A percentile compares a stretch with the other conserved stretches of the same genome.
phyloP scores from a whole-genome alignment of 2,113 vertebrate genomes.

The Sebastes fasciatus region DNA sequence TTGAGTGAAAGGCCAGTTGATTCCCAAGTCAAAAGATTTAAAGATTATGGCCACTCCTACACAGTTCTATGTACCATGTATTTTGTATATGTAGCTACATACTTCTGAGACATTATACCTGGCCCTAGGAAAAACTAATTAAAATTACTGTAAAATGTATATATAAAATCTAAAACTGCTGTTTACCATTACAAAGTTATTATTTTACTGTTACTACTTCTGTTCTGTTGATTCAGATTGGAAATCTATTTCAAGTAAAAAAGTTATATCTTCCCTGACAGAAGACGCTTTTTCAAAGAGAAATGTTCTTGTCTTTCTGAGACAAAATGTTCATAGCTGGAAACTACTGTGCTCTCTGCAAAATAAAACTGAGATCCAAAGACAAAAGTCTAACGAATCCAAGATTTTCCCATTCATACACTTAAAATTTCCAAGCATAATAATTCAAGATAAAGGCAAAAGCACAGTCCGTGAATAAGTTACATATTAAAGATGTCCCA shows the following conservation, averaged over 20 bases:
- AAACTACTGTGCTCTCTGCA: slow-evolving; percentile 17
- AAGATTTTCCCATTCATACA: slow-evolving; percentile 4
- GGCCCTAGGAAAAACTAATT: background rate
- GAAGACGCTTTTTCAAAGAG: slow-evolving; percentile 7
- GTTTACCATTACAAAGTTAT: background rate
- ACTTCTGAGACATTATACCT: background rate
- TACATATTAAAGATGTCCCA: slow-evolving; percentile 39
- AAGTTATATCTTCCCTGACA: background rate
- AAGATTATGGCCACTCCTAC: too few relatives aligned
- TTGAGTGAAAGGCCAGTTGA: too few relatives aligned
- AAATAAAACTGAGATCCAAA: slow-evolving; percentile 9
- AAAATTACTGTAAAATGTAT: background rate
- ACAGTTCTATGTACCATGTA: background rate
- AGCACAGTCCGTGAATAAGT: background rate
- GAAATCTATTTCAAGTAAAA: background rate
- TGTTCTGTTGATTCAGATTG: background rate
- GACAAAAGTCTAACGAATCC: background rate
- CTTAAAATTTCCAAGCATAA: background rate
- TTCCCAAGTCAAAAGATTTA: too few relatives aligned
- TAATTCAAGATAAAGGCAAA: background rate
- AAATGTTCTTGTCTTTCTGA: slow-evolving; percentile 15
- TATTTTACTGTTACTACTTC: background rate
- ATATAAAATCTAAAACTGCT: background rate
- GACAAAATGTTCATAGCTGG: slow-evolving; percentile 14
- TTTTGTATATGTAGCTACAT: background rate